phyloP scores from a whole-genome alignment of 1,140 invertebrate species.

The Rhizoglyphus robini region DNA sequence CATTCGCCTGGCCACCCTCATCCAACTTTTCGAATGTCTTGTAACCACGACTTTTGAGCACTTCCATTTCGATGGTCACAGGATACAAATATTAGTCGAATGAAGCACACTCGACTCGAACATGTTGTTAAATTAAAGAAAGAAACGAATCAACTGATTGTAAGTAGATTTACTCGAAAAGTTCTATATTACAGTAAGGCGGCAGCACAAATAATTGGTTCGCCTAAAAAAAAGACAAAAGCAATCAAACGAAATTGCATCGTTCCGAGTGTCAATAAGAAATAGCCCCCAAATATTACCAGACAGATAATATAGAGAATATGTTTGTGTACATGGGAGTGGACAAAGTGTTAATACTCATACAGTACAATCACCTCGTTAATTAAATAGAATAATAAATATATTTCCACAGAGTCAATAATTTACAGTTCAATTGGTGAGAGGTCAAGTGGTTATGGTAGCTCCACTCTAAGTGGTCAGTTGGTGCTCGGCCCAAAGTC shows the following conservation, averaged over 20 bases:
- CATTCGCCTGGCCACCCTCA: constrained; percentile 3
- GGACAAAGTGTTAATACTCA: too few species aligned
- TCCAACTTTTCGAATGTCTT: not conserved
- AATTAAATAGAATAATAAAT: not conserved
- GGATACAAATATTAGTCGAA: too few species aligned
- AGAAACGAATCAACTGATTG: not conserved
- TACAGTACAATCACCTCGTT: too few species aligned
- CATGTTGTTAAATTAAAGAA: not conserved
- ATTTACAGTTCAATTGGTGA: too few species aligned
- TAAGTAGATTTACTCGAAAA: not conserved
- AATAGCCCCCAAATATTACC: not conserved
- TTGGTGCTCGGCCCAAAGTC: constrained; percentile 15
- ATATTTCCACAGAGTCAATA: too few species aligned
- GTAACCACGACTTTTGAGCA: not conserved
- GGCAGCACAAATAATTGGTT: not conserved
- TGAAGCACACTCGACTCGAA: too few species aligned
- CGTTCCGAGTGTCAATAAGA: too few species aligned
- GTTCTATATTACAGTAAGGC: not conserved
- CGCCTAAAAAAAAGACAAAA: not conserved
- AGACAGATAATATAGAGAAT: too few species aligned
- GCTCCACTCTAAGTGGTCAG: constrained; percentile 7
- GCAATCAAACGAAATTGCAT: not conserved
- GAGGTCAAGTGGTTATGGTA: too few species aligned
- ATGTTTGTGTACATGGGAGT: too few species aligned
- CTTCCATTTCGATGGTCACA: not conserved